phyloP scores from a whole-genome alignment of 2,113 vertebrate genomes.

The Neogale vison region DNA sequence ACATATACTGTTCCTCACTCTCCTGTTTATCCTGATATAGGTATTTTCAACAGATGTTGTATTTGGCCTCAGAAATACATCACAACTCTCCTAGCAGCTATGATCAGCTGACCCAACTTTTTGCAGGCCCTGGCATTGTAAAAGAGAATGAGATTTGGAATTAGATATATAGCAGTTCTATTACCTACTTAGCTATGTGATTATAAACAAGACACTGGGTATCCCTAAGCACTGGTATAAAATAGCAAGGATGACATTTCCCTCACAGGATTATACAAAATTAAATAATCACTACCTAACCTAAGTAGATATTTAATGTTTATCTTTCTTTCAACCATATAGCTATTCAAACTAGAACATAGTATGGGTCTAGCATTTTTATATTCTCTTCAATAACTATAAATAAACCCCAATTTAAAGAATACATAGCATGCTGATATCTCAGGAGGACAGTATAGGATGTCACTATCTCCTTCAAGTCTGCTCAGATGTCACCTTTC shows the following conservation, averaged over 20 bases:
- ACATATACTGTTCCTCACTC: background rate
- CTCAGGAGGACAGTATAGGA: background rate
- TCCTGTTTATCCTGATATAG: background rate
- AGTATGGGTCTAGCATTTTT: background rate
- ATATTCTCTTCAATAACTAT: background rate
- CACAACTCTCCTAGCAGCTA: background rate
- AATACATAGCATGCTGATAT: background rate
- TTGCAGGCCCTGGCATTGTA: background rate
- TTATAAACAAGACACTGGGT: background rate
- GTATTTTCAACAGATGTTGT: background rate
- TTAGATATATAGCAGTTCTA: background rate
- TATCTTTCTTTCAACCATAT: background rate
- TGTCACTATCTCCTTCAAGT: background rate
- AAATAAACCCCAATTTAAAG: background rate
- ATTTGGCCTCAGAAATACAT: slow-evolving; percentile 23
- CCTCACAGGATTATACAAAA: background rate
- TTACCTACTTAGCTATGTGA: background rate
- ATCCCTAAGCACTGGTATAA: background rate
- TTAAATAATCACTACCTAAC: background rate
- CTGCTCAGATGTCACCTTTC: background rate
- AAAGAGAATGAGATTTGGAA: background rate
- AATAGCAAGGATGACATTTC: background rate
- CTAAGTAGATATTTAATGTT: background rate
- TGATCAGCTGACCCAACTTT: background rate
- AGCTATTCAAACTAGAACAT: background rate